These are phyloP conservation scores for Phaonia tiefii DNA, from an alignment of 2,888 invertebrate genomes.

Conservation along the genomic window DNA sequence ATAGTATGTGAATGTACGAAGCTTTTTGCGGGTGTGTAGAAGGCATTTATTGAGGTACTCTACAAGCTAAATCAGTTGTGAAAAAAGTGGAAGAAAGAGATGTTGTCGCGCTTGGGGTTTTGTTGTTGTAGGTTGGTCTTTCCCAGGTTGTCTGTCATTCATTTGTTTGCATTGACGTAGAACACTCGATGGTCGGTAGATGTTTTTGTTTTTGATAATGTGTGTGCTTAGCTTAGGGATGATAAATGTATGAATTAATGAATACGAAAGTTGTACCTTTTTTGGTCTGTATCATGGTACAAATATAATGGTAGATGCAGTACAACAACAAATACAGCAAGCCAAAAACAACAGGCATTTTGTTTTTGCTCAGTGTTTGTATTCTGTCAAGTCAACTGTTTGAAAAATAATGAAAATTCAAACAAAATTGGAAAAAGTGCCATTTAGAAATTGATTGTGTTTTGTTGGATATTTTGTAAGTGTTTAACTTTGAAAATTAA, in stretches of 20 bases:
- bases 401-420: no score
- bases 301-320: no score
- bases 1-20: neutral
- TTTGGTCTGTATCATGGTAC: neutral
- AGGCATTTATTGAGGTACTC: neutral
- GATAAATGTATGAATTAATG: neutral
- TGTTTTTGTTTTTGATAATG: constrained; percentile 14
- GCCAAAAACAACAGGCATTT: no score
- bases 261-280: neutral
- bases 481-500: no score
- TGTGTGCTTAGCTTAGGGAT: neutral
- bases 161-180: constrained; percentile 58
- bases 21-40: neutral
- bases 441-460: no score
- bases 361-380: no score
- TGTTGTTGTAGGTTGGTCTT: constrained; percentile 38
- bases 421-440: no score
- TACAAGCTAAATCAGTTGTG: neutral
- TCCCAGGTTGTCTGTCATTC: constrained; percentile 51
- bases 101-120: constrained; percentile 1
- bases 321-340: no score
- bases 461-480: neutral
- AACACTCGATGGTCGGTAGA: constrained; percentile 11
- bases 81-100: constrained; percentile 8
- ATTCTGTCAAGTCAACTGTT: no score